Evolutionary conservation across 2,888 invertebrate species (phyloP).

Genomic region (Andrena bucephala): DNA sequence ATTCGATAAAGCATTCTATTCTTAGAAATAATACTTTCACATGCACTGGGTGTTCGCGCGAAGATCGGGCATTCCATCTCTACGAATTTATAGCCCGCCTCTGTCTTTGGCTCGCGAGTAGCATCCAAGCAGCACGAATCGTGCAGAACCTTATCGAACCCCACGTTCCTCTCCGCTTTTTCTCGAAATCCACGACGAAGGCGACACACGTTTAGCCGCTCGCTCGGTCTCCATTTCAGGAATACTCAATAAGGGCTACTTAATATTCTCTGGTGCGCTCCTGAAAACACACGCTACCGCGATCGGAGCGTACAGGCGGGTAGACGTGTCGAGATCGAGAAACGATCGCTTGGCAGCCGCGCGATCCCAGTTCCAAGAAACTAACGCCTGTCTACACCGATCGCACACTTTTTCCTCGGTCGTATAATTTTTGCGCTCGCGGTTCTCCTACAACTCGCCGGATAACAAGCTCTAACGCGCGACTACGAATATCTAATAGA

Average conservation of each 20-base stretch:
- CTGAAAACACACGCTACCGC: conserved; percentile 66
- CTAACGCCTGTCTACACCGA: conserved; percentile 32
- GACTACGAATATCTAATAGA: conserved; percentile 1
- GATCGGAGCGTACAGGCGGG: conserved; percentile 56
- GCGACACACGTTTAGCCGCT: conserved; percentile 66
- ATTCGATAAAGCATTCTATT: conserved; percentile 2
- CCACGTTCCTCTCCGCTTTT: conserved; percentile 27
- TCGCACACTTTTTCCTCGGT: not conserved
- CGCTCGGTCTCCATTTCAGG: conserved; percentile 62
- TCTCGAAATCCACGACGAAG: conserved; percentile 61
- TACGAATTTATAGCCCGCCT: not conserved
- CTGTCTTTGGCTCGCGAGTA: not conserved
- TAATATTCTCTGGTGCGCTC: conserved; percentile 61
- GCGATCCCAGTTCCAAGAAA: conserved; percentile 56
- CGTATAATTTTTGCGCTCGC: conserved; percentile 11
- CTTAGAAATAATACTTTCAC: not conserved
- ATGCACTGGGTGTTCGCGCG: not conserved
- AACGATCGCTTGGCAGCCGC: conserved; percentile 59
- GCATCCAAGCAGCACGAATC: conserved; percentile 7
- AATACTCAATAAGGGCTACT: conserved; percentile 65
- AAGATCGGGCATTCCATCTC: not conserved
- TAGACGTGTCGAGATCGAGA: conserved; percentile 64
- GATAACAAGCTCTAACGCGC: not conserved
- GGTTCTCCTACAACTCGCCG: not conserved
- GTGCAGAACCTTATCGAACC: conserved; percentile 22